A percentile compares a stretch with the other conserved stretches of the same genome.
These are phyloP conservation scores for Rotaria sp. DNA, from an alignment of 2,888 invertebrate genomes.

Conservation along the genomic window DNA sequence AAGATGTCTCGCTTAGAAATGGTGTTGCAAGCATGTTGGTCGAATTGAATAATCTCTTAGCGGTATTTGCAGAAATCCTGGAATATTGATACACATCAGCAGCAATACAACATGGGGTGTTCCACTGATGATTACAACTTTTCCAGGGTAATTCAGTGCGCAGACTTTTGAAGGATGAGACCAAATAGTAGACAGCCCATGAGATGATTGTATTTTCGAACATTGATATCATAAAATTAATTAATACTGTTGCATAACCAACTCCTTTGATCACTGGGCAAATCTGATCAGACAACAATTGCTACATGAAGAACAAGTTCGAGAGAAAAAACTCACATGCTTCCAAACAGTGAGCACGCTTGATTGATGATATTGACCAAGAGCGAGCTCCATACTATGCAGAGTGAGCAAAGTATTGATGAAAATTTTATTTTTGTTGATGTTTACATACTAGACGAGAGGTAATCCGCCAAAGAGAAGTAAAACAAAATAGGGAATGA, in stretches of 20 bases:
- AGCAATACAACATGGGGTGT: slow-evolving; percentile 60
- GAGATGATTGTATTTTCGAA: slow-evolving; percentile 95
- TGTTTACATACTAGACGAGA: slow-evolving; percentile 22
- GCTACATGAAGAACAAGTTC: neutral
- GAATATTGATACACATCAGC: slow-evolving; percentile 43
- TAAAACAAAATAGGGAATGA: slow-evolving; percentile 36
- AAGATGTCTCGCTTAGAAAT: neutral
- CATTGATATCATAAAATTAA: slow-evolving; percentile 68
- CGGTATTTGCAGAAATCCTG: too few species aligned
- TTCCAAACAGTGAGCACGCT: slow-evolving; percentile 88
- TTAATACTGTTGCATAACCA: slow-evolving; percentile 52
- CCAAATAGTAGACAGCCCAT: slow-evolving; percentile 65
- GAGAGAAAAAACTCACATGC: slow-evolving; percentile 64
- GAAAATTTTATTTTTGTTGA: neutral
- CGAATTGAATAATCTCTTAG: too few species aligned
- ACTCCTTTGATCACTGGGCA: neutral
- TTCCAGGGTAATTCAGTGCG: slow-evolving; percentile 53
- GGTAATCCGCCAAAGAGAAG: slow-evolving; percentile 35
- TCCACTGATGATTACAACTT: slow-evolving; percentile 54
- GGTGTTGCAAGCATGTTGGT: neutral
- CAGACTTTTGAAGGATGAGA: slow-evolving; percentile 48
- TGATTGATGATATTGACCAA: slow-evolving; percentile 84
- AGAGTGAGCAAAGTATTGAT: neutral
- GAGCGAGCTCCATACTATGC: slow-evolving; percentile 72
- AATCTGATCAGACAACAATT: neutral